phyloP scores from a whole-genome alignment of 1,140 invertebrate genomes.

The Cylas formicarius region DNA sequence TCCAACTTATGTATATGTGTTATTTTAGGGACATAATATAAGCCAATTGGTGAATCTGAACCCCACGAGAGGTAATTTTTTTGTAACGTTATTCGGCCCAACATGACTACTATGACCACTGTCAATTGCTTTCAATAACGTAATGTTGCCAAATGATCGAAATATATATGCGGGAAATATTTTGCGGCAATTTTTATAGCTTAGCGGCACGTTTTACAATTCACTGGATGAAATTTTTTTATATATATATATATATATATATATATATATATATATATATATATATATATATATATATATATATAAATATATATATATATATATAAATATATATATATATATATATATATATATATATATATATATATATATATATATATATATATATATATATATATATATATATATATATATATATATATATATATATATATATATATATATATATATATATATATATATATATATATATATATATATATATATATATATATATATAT shows the following conservation, averaged over 20 bases:
- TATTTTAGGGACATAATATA: too few species aligned
- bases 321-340: constrained; percentile 11
- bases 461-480: constrained; percentile 4
- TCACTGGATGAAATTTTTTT: too few species aligned
- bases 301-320: constrained; percentile 11
- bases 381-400: constrained; percentile 10
- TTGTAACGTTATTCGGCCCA: too few species aligned
- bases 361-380: constrained; percentile 11
- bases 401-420: constrained; percentile 12
- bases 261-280: constrained; percentile 12
- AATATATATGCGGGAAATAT: too few species aligned
- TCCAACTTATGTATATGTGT: too few species aligned
- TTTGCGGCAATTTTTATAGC: too few species aligned
- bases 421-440: constrained; percentile 11
- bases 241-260: constrained; percentile 10
- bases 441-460: constrained; percentile 1
- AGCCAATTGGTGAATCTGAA: too few species aligned
- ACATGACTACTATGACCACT: too few species aligned
- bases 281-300: constrained; percentile 12
- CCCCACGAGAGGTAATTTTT: too few species aligned
- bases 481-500: constrained; percentile 5
- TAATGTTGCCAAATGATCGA: too few species aligned
- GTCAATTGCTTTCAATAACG: too few species aligned
- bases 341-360: constrained; percentile 10
- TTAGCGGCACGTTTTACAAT: too few species aligned